Evolutionary conservation across 2,113 vertebrate genomes (phyloP), one percentile per base, ranked within the genome.

Genomic region (Brachypodius melanocephalos): DNA sequence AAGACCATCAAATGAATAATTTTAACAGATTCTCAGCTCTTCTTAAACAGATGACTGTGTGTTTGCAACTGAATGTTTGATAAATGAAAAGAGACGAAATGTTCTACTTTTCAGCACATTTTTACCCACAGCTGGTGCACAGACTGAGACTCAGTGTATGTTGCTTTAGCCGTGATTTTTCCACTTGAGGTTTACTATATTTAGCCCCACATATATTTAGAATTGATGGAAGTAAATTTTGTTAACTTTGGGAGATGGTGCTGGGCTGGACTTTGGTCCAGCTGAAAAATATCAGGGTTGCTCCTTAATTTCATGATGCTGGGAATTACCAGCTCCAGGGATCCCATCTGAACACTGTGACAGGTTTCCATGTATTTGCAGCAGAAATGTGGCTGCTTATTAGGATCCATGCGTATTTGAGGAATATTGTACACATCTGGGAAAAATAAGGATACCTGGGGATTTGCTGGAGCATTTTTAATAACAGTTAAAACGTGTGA

Each of bases 21-120:
- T 96, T 97, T 88, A 96, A 94, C 95, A 96, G 92, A 96, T 96
- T 97, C 90, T 90, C 91, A 95, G 94, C 51, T 97, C 85, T 84
- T 69, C 85, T 94, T 97, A 96, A 97, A 96, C 90, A 92, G 92
- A 97, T 95, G 94, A 94, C 92, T 97, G 81, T 98, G 87, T 97
- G 95, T 97, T 97, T 97, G 90, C 94, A 98, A 96, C 95, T 95
- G 94, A 97, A 95, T 98, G 96, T 98, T 97, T 97, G 97, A 98
- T 97, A 97, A 96, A 95, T 97, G 97, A 97, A 97, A 95, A 96
- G 96, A 98, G 97, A 98, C 98, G 97, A 98, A 98, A 98, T 98
- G 98, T 98, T 98, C 98, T 98, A 97, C 98, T 98, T 98, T 97
- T 98, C 98, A 98, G 98, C 98, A 98, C 98, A 98, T 98, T 98